Evolutionary conservation across 23 tunicate species (phyloP).

Genomic region (Clavelina lepadiformis): DNA sequence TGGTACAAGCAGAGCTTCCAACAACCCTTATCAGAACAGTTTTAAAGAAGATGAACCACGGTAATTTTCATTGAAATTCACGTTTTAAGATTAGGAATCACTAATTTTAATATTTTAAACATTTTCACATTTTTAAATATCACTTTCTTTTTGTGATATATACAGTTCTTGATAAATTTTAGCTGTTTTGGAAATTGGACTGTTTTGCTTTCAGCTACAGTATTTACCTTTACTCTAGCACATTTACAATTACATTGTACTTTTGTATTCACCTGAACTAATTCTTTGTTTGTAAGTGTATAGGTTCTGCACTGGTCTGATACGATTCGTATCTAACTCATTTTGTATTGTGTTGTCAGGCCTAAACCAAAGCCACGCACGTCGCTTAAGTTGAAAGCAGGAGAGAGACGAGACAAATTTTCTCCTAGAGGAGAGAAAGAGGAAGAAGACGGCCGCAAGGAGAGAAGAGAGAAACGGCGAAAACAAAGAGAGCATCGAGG

Average conservation of each 20-base stretch:
- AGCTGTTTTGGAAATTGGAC: neutral
- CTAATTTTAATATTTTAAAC: neutral
- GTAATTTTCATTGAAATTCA: neutral
- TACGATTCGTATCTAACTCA: neutral
- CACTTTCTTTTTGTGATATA: too few species aligned
- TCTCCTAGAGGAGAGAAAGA: too few species aligned
- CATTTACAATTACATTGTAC: too few species aligned
- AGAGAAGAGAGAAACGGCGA: neutral
- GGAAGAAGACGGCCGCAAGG: too few species aligned
- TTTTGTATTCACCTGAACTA: too few species aligned
- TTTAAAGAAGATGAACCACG: slow-evolving; percentile 3
- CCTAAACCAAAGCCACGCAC: slow-evolving; percentile 52
- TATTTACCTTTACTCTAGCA: too few species aligned
- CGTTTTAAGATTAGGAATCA: neutral
- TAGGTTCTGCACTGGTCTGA: neutral
- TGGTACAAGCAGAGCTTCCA: neutral
- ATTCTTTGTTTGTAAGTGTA: too few species aligned
- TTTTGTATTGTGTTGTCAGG: slow-evolving; percentile 1
- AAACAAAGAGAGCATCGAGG: neutral
- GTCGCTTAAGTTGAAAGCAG: slow-evolving; percentile 11
- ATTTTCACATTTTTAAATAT: too few species aligned
- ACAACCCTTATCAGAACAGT: slow-evolving; percentile 27
- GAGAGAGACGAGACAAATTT: slow-evolving; percentile 36
- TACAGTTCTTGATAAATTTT: too few species aligned
- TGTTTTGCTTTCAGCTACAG: neutral